Conservation (phyloP, 2,888 invertebrate genomes). For the Thera obeliscata region DNA sequence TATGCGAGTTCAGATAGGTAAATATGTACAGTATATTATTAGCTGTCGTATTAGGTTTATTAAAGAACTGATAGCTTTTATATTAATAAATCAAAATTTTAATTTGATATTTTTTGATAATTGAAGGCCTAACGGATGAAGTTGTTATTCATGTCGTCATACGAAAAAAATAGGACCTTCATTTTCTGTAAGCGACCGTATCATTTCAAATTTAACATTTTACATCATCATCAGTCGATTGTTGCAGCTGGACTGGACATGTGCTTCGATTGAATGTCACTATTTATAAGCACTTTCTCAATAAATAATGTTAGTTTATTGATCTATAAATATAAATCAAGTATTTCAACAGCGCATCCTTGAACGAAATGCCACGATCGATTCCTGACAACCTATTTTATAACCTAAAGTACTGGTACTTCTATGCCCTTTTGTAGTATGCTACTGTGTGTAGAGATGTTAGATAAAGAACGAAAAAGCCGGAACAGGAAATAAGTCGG, state of each 20-base stretch:
- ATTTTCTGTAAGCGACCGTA: too few relatives aligned
- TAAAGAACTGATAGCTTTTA: too few relatives aligned
- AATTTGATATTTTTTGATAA: too few relatives aligned
- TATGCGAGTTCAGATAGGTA: too few relatives aligned
- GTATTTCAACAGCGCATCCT: slow-evolving; percentile 50
- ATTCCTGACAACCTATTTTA: slow-evolving; percentile 68
- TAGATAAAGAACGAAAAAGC: neutral
- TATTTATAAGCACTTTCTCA: slow-evolving; percentile 12
- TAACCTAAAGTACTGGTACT: slow-evolving; percentile 64
- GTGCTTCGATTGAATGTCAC: neutral
- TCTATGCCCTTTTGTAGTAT: slow-evolving; percentile 74
- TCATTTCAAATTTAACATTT: neutral
- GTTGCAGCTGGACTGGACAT: neutral
- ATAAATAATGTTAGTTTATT: slow-evolving; percentile 27
- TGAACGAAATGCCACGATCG: slow-evolving; percentile 74
- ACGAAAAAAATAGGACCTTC: too few relatives aligned
- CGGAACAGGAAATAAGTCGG: neutral
- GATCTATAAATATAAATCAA: slow-evolving; percentile 28
- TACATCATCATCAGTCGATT: neutral
- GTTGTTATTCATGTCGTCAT: too few relatives aligned
- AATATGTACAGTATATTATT: too few relatives aligned
- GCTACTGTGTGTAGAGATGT: slow-evolving; percentile 44
- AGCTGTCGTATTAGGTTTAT: too few relatives aligned
- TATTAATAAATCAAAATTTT: too few relatives aligned
- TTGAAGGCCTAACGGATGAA: too few relatives aligned